Evolutionary conservation across 1,140 invertebrate genomes (phyloP), one percentile per base, ranked within the genome.

Genomic region (Penaeus vannamei): DNA sequence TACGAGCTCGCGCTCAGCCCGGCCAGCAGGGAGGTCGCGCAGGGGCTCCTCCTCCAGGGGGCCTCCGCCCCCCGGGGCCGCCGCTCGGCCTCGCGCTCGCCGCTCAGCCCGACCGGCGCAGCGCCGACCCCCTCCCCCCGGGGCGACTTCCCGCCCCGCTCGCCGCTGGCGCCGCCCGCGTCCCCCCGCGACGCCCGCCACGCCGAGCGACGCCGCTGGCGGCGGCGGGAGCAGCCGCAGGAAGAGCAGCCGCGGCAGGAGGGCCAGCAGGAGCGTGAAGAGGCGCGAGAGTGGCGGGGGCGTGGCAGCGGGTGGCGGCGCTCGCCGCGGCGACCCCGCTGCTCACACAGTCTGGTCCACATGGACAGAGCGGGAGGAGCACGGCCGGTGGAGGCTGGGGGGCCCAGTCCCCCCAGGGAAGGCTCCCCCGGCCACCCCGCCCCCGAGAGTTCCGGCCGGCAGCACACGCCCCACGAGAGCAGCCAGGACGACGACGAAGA

Each of bases 281-380:
- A 83, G 86, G 81, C 72, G 81, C 80, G 80, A 42, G 87, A 26
- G 81, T 84, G 85, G 85, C 64, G 87, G 87, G 87, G 87, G 87
- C 82, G 87, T 89, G 87, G 81, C 64, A 62, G 81, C 66, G 81
- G 82, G 87, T 69, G 29, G 79, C 62, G 87, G 66, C 62, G 87
- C 66, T 89, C 79, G 87, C 46, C 61, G 87, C 42, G 66, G 86
- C 86, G 69, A 83, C 72, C 87, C 64, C 66, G 86, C 86, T 79
- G 80, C 86, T 76, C 86, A 83, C 86, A 88, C 86, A 88, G 86
- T 88, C 80, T 83, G 81, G 86, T 83, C 62, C 80, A 60, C 62
- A 88, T 88, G 81, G 86, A 89, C 42, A 46, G 69, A 77, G 87
- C 81, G 66, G 87, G 87, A 89, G 81, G 62, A 84, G 87, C 69